phyloP scores from a whole-genome alignment of 2,888 invertebrate genomes.

The Plusia festucae region DNA sequence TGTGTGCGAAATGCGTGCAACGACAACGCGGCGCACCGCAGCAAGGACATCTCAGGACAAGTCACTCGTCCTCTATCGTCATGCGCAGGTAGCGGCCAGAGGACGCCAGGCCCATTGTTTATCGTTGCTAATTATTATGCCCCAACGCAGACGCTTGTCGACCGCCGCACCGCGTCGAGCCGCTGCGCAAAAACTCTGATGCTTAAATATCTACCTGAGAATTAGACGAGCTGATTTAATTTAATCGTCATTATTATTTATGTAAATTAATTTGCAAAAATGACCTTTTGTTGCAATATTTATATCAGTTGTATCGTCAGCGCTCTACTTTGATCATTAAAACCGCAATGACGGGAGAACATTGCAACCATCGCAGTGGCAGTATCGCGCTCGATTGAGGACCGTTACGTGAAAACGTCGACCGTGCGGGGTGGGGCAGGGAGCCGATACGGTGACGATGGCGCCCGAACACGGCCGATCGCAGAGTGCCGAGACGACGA shows the following conservation, averaged over 20 bases:
- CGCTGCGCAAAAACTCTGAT: conserved; percentile 77
- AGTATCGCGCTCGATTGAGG: conserved; percentile 89
- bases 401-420: conserved; percentile 89
- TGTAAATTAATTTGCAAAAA: conserved; percentile 11
- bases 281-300: conserved; percentile 20
- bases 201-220: conserved; percentile 74
- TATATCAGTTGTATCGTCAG: conserved; percentile 50
- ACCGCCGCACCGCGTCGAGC: conserved; percentile 68
- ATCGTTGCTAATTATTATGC: conserved; percentile 88
- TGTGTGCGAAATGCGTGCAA: conserved; percentile 71
- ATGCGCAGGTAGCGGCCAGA: conserved; percentile 87
- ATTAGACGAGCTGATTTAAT: conserved; percentile 60
- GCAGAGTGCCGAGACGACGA: conserved; percentile 85
- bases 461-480: conserved; percentile 85
- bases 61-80: conserved; percentile 84
- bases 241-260: conserved; percentile 25
- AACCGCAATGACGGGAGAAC: conserved; percentile 74
- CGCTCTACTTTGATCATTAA: conserved; percentile 71
- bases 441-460: conserved; percentile 83
- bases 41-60: conserved; percentile 85
- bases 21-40: conserved; percentile 60
- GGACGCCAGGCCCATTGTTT: conserved; percentile 88
- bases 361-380: conserved; percentile 82
- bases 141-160: conserved; percentile 82
- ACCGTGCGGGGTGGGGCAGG: conserved; percentile 85